Conservation (phyloP, 2,113 vertebrate genomes). For the Euleptes europaea region DNA sequence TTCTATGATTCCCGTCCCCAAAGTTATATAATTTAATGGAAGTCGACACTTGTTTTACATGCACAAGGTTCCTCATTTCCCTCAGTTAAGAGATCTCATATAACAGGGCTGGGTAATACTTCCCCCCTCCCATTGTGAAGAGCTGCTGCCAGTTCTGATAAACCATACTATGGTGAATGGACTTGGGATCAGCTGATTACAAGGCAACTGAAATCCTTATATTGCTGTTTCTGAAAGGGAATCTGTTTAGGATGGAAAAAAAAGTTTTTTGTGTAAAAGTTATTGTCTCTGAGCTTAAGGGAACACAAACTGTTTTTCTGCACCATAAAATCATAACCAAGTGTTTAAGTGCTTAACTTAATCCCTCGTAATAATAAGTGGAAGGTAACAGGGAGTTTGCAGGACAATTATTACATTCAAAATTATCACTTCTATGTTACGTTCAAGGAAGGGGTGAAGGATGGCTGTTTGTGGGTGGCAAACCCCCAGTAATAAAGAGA, state of each 20-base stretch:
- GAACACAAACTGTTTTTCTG: not conserved
- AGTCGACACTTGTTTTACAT: too few relatives aligned
- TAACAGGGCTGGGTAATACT: not conserved
- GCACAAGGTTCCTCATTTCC: too few relatives aligned
- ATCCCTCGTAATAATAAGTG: slow-evolving; percentile 33
- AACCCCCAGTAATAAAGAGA: slow-evolving; percentile 43
- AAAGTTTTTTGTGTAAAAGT: not conserved
- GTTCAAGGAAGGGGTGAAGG: slow-evolving; percentile 19
- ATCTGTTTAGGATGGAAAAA: slow-evolving; percentile 22
- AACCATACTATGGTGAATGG: not conserved
- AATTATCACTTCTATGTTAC: slow-evolving; percentile 24
- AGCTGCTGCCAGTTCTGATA: not conserved
- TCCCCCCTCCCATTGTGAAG: not conserved
- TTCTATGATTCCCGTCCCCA: too few relatives aligned
- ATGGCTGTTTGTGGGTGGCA: slow-evolving; percentile 36
- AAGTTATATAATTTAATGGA: too few relatives aligned
- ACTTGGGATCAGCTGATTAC: slow-evolving; percentile 2
- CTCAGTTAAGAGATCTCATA: not conserved
- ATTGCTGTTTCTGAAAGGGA: slow-evolving; percentile 7
- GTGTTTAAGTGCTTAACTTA: slow-evolving; percentile 64
- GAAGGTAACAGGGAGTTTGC: slow-evolving; percentile 40
- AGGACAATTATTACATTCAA: slow-evolving; percentile 7
- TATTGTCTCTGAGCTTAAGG: not conserved
- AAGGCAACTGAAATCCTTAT: slow-evolving; percentile 2
- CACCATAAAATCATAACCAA: slow-evolving; percentile 35